Evolutionary conservation across 2,888 invertebrate genomes (phyloP).

Genomic region (Plusia festucae): DNA sequence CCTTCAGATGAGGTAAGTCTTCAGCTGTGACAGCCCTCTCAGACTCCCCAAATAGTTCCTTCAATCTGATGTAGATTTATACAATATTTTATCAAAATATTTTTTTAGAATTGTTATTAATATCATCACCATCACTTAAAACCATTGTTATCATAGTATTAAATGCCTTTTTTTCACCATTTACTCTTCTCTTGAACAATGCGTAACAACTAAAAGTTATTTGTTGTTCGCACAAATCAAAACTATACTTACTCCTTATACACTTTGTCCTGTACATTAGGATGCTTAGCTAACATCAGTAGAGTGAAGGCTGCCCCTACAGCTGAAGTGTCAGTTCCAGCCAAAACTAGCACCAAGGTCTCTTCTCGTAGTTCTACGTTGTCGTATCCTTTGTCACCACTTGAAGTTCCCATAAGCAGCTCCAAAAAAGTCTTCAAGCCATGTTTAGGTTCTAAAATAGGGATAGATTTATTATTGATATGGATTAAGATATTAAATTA

Average conservation of each 20-base stretch:
- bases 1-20: conserved; percentile 58
- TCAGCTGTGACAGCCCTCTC: conserved; percentile 41
- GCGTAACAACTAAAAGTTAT: too few relatives aligned
- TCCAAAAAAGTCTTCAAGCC: conserved; percentile 63
- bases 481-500: too few relatives aligned
- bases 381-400: conserved; percentile 51
- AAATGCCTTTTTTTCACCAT: too few relatives aligned
- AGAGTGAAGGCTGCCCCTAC: conserved; percentile 64
- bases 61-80: conserved; percentile 49
- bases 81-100: too few relatives aligned
- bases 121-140: too few relatives aligned
- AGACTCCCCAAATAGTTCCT: conserved; percentile 53
- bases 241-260: conserved; percentile 66
- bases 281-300: conserved; percentile 64
- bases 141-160: too few relatives aligned
- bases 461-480: too few relatives aligned
- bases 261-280: conserved; percentile 67
- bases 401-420: conserved; percentile 61
- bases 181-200: background rate
- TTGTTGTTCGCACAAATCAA: too few relatives aligned
- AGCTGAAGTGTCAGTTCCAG: conserved; percentile 74
- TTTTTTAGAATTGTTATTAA: too few relatives aligned
- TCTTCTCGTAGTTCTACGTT: conserved; percentile 70
- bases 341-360: conserved; percentile 64
- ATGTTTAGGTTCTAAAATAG: too few relatives aligned